Conservation (phyloP, 1,140 invertebrate genomes). For the Centruroides sculpturatus region DNA sequence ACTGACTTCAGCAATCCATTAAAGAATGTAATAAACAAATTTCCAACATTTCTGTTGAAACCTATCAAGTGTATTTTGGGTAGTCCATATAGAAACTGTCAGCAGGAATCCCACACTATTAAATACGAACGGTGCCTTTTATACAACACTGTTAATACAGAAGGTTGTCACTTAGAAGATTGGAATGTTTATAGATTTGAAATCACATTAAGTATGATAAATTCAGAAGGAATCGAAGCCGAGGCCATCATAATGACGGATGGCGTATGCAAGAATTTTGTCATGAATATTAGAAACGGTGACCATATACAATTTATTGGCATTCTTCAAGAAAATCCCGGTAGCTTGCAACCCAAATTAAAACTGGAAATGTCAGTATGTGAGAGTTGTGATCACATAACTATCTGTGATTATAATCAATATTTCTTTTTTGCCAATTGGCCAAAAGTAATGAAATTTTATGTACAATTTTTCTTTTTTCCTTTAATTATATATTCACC, state of each 20-base stretch:
- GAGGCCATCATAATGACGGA: background rate
- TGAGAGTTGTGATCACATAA: too few species aligned
- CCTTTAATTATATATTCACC: too few species aligned
- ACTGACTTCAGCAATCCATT: background rate
- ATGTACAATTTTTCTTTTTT: too few species aligned
- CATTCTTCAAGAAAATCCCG: background rate
- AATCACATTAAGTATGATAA: background rate
- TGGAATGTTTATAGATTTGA: background rate
- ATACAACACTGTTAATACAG: background rate
- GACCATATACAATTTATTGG: background rate
- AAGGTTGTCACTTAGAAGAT: background rate
- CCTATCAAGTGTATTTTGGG: too few species aligned
- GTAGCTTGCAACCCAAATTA: background rate
- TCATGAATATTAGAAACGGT: background rate
- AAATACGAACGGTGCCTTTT: background rate
- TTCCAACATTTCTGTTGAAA: too few species aligned
- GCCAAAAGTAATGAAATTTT: too few species aligned
- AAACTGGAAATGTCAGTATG: too few species aligned
- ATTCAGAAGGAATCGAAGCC: background rate
- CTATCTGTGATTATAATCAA: too few species aligned
- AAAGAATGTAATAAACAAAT: background rate
- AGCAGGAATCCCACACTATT: background rate
- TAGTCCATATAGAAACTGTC: background rate
- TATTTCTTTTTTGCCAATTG: too few species aligned
- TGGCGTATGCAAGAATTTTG: background rate